Evolutionary conservation across 2,888 invertebrate species (phyloP), one percentile per base, ranked within the genome.

Genomic region (Diarsia mendica): DNA sequence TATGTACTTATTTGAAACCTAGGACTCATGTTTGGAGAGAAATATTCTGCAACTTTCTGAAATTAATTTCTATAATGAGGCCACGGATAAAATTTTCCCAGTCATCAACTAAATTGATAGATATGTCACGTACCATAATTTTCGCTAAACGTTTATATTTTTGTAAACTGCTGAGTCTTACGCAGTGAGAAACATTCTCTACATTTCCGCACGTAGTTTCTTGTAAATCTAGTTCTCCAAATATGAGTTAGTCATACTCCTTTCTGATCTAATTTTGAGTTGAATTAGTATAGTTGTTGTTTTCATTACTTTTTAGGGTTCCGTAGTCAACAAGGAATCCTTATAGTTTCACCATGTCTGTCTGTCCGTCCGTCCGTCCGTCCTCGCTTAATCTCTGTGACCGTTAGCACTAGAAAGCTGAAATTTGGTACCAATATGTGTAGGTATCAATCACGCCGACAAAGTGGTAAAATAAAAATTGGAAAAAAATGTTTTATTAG

Each of bases 101-200:
- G 64, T 73, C 67, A 63, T 68, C 63, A 68, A 69, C 44, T 33
- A 60, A 58, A 68, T 69, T 73, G n/a, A 33, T 69, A 65, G n/a
- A 83, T 46, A 65, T 71, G 75, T 82, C 80, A 79, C 75, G 75
- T 83, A 73, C 28, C 15, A 58, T 2, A 64, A 61, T 55, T 82
- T 66, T 69, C 46, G 23, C 44, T 1, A 49, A 66, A 18, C 28
- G 9, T 65, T 63, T 53, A 67, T 67, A 67, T 77, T 80, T 82
- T 80, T 82, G 15, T 58, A 58, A 82, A 76, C 6, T 55, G 67
- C 67, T 67, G 69, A 69, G 10, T 76, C 13, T 64, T 39, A 58
- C 9, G 1, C n/a, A n/a, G 23, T 44, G n/a, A 23, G n/a, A 39
- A 23, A 13, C 46, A 63, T 64, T 63, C 28, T 55, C 49, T 33